Percentiles rank a stretch among this genome's conserved stretches.
Evolutionary conservation across 1,140 invertebrate species (phyloP).

Genomic region (Drosophila seguyi): DNA sequence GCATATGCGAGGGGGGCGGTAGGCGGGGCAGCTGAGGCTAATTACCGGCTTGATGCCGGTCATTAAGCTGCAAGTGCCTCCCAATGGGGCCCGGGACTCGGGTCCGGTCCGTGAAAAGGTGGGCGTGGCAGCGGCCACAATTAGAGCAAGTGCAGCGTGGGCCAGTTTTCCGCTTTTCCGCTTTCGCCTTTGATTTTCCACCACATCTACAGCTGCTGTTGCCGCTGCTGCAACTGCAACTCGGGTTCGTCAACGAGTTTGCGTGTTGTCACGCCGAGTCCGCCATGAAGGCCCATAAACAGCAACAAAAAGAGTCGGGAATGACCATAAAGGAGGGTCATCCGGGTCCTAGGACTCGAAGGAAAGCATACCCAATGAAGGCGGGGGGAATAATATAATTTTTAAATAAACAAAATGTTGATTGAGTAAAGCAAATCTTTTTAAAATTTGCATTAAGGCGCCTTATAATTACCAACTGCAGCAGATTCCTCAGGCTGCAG

Average conservation of each 20-base stretch:
- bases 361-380: neutral
- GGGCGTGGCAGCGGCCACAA: conserved; percentile 40
- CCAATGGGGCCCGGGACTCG: conserved; percentile 12
- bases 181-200: conserved; percentile 13
- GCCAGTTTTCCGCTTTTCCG: conserved; percentile 6
- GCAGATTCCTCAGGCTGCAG: no score
- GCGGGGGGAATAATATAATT: neutral
- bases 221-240: neutral
- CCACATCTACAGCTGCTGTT: conserved; percentile 9
- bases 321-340: conserved; percentile 2
- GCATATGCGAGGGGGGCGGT: neutral
- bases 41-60: conserved; percentile 40
- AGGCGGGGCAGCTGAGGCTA: conserved; percentile 5
- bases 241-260: conserved; percentile 34
- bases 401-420: neutral
- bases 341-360: neutral
- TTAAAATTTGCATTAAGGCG: no score
- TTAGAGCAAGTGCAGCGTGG: conserved; percentile 37
- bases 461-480: no score
- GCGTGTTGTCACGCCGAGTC: conserved; percentile 41
- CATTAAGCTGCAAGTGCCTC: conserved; percentile 36
- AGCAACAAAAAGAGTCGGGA: conserved; percentile 16
- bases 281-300: conserved; percentile 31
- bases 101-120: conserved; percentile 9
- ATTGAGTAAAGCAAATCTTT: no score